Evolutionary conservation across 2,888 invertebrate genomes (phyloP).

Genomic region (Tipula helvola): DNA sequence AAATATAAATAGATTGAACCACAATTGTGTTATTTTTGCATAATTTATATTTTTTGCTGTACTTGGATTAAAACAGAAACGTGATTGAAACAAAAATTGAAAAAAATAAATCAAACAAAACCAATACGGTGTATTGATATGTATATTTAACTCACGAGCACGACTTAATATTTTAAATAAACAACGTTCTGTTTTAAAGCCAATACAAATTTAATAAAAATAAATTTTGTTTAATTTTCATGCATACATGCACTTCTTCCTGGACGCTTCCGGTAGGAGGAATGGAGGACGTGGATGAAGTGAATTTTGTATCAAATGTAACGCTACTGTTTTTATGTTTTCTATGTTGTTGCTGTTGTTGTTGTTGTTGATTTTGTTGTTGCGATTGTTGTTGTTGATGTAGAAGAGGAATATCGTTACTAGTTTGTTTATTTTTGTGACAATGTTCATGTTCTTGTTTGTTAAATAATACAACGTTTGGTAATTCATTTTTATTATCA

Average conservation of each 20-base stretch:
- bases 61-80: neutral
- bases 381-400: neutral
- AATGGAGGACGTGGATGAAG: constrained; percentile 13
- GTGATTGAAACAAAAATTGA: neutral
- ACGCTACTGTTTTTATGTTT: constrained; percentile 8
- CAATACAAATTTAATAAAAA: neutral
- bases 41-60: neutral
- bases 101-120: neutral
- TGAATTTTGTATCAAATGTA: constrained; percentile 14
- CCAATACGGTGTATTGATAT: neutral
- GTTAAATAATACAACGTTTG: constrained; percentile 14
- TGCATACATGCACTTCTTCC: constrained; percentile 35
- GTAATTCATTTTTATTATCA: constrained; percentile 14
- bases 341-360: constrained; percentile 11
- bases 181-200: neutral
- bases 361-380: neutral
- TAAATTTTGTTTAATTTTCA: constrained; percentile 16
- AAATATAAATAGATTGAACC: neutral
- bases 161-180: neutral
- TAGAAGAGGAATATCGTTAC: neutral
- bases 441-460: constrained; percentile 7
- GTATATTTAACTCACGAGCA: neutral
- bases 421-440: neutral
- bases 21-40: neutral
- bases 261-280: constrained; percentile 26